Evolutionary conservation across 2,113 vertebrate genomes (phyloP), one percentile per base, ranked within the genome.

Genomic region (Camelus bactrianus): DNA sequence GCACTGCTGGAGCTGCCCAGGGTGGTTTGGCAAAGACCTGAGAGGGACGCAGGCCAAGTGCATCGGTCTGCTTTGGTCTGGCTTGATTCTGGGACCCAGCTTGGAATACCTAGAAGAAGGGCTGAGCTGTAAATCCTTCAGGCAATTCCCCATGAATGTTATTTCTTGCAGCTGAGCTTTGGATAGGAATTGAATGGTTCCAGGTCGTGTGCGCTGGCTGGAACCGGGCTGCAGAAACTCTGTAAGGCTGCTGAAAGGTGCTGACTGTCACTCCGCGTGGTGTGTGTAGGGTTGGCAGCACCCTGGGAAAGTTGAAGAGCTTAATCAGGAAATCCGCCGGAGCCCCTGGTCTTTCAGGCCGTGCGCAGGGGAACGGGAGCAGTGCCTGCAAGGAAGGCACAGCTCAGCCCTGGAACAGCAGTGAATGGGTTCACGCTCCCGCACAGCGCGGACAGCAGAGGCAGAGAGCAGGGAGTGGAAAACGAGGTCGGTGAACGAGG

Each of bases 101-200:
- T 69, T 42, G 89, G 86, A 95, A 93, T 50, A 77, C 11, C 30
- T 50, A 9, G 35, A 81, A 87, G 91, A 90, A 76, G 77, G 70
- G 81, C 30, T 30, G 76, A 72, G 93, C 62, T 75, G 35, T 79
- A 42, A 22, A 80, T 54, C 82, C 93, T 96, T 89, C 73, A 95
- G 96, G 95, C 69, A 84, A 42, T 76, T 87, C 92, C 86, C 89
- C 17, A 12, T 83, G 69, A 95, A 76, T 92, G 52, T 93, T 91
- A 94, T 87, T 93, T 97, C 89, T 89, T 80, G 46, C 38, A 96
- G 75, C 92, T 80, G 89, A 92, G 75, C 22, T 95, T 95, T 95
- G 65, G 15, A 90, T 96, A 35, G 76, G 67, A 82, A 89, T 93
- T 93, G 88, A 93, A 79, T 86, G 94, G 91, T 82, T 72, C 0